phyloP scores from a whole-genome alignment of 2,113 vertebrate species.

The Cyrtonyx montezumae region DNA sequence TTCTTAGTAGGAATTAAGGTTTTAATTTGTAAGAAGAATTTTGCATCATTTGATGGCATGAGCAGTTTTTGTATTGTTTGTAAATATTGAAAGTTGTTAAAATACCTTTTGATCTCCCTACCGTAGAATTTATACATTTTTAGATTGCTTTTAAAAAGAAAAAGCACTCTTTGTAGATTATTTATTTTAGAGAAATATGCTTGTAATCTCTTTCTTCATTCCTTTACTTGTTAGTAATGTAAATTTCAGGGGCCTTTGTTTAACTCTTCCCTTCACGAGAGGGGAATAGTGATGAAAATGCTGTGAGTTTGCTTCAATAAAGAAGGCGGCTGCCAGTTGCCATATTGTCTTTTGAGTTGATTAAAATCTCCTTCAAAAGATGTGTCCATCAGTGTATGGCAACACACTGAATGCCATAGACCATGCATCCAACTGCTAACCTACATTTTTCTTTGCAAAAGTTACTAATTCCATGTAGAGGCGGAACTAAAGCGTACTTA shows the following conservation, averaged over 20 bases:
- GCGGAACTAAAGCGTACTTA: not conserved
- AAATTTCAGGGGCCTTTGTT: conserved; percentile 73
- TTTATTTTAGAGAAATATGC: conserved; percentile 88
- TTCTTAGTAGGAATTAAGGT: conserved; percentile 68
- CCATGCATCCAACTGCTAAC: conserved; percentile 2
- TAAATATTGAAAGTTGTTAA: conserved; percentile 86
- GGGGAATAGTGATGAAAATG: conserved; percentile 64
- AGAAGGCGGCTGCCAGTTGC: conserved; percentile 66
- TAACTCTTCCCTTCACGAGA: conserved; percentile 57
- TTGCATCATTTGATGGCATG: conserved; percentile 76
- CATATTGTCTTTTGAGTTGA: conserved; percentile 53
- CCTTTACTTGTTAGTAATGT: conserved; percentile 69
- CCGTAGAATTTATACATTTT: conserved; percentile 85
- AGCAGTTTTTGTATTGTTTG: conserved; percentile 87
- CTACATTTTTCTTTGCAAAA: not conserved
- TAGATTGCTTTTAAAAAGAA: conserved; percentile 73
- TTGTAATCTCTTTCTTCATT: conserved; percentile 66
- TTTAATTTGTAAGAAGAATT: conserved; percentile 79
- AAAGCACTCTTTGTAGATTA: conserved; percentile 84
- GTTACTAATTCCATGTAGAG: not conserved
- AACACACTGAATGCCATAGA: conserved; percentile 18
- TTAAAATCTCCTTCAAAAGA: conserved; percentile 52
- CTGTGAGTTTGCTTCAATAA: conserved; percentile 75
- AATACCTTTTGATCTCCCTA: conserved; percentile 82
- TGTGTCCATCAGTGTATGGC: not conserved